Base-by-base conservation (phyloP, 1,140 invertebrate species). In the Orussus abietinus region DNA sequence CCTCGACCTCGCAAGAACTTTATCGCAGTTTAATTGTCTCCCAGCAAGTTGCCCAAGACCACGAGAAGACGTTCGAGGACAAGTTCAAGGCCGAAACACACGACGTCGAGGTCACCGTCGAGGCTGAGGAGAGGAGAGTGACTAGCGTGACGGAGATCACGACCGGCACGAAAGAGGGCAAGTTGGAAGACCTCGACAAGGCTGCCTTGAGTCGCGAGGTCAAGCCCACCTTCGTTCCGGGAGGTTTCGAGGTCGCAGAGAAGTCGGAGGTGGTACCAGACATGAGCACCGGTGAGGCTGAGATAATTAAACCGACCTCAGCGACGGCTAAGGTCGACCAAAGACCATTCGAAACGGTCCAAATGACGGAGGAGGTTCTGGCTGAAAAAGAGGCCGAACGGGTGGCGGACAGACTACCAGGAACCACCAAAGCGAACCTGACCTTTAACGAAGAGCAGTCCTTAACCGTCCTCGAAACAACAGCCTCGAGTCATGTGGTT, bases 11-110 rank as follows among this genome's bases (percentile, higher is more conserved):
- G 25, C 57, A 59, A 35, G 53, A 61, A 43, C 42, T 57, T 6
- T 43, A 50, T 15, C 45, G 57, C 38, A 62, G 68, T 39, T 20
- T 75, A 4, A 29, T 68, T 13, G 49, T 78, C 6, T 61, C 63
- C 7, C 59, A 77, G 50, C 62, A 63, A 25, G 57, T 71, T 5
- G 40, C 54, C 17, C 58, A 66, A 19, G 76, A 79, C 49, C 62
- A 51, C 37, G 76, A 77, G 53, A 52, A 53, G 31, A 26, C 49
- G 10, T 70, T 73, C 37, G 48, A 57, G 42, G 55, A 38, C 13
- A 62, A 62, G 33, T 61, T 62, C 21, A 60, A 62, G 45, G 64
- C 69, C 3, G 38, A 53, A 10, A 41, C 52, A 6, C 50, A 59
- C 12, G 55, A 51, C 10, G 60, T 62, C 33, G 49, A 59, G n/a